A percentile compares a stretch with the other conserved stretches of the same genome.
phyloP scores from a whole-genome alignment of 2,113 vertebrate genomes.

The Misgurnus anguillicaudatus region DNA sequence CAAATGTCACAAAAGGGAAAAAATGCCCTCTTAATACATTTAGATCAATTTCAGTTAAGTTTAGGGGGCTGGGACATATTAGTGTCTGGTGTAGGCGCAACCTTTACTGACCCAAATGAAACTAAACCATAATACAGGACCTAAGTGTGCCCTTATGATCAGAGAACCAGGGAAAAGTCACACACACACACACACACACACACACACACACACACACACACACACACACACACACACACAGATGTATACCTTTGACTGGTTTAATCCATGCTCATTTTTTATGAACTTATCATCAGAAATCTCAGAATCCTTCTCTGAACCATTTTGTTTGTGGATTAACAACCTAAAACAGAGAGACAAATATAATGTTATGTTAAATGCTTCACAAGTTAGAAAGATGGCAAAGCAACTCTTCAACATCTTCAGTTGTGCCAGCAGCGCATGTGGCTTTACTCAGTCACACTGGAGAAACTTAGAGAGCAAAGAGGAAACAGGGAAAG shows the following conservation, averaged over 20 bases:
- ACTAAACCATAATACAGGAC: too few relatives aligned
- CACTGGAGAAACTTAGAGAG: constrained; percentile 25
- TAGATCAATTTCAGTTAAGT: too few relatives aligned
- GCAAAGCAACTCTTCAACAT: neutral
- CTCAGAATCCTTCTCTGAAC: constrained; percentile 51
- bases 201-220: neutral
- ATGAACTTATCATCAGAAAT: constrained; percentile 52
- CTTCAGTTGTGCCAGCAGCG: constrained; percentile 4
- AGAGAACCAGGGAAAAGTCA: neutral
- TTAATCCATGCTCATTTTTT: constrained; percentile 58
- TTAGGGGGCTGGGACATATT: too few relatives aligned
- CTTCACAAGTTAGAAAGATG: neutral
- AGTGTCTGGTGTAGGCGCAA: too few relatives aligned
- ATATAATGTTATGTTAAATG: neutral
- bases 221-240: neutral
- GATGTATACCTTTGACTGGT: constrained; percentile 64
- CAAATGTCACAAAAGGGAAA: neutral
- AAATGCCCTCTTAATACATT: too few relatives aligned
- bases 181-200: neutral
- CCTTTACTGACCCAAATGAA: too few relatives aligned
- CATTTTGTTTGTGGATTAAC: constrained; percentile 57
- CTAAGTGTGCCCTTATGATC: neutral
- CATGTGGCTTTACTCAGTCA: constrained; percentile 34
- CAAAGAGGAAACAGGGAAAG: constrained; percentile 10
- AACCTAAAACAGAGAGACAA: constrained; percentile 58